These are phyloP conservation scores for Eclectus roratus DNA, from an alignment of 2,113 vertebrate genomes.

Conservation along the genomic window DNA sequence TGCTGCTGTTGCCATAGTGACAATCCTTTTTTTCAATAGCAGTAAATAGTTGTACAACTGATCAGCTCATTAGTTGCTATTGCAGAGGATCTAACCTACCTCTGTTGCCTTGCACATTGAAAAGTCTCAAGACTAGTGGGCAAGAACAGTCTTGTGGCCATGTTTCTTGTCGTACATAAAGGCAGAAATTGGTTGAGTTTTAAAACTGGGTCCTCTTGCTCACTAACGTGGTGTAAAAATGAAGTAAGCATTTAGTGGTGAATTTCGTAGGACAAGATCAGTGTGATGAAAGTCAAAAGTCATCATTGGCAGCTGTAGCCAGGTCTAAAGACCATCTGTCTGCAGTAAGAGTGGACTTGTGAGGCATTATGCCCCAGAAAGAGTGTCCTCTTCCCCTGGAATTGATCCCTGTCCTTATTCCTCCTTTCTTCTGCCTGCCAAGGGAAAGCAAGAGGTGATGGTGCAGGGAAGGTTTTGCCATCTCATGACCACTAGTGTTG, in stretches of 20 bases:
- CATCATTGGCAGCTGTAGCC: neutral
- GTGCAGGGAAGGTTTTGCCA: neutral
- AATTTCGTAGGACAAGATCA: neutral
- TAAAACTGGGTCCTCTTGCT: neutral
- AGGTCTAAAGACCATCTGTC: neutral
- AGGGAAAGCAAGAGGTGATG: neutral
- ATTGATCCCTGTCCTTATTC: neutral
- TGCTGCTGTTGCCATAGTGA: neutral
- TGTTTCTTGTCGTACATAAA: neutral
- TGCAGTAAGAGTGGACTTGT: neutral
- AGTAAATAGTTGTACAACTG: neutral
- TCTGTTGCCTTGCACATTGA: neutral
- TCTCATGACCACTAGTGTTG: neutral
- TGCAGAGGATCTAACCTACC: neutral
- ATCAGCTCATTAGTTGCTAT: neutral
- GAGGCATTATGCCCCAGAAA: no score
- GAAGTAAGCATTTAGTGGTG: neutral
- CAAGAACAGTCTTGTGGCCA: neutral
- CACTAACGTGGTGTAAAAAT: neutral
- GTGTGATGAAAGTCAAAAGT: neutral
- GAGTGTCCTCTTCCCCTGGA: neutral
- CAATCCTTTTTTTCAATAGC: neutral
- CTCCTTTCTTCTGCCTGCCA: neutral
- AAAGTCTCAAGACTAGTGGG: neutral
- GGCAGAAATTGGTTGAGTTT: neutral